These are phyloP conservation scores for Cheilosia impressa DNA, from an alignment of 2,888 invertebrate genomes.

Conservation along the genomic window DNA sequence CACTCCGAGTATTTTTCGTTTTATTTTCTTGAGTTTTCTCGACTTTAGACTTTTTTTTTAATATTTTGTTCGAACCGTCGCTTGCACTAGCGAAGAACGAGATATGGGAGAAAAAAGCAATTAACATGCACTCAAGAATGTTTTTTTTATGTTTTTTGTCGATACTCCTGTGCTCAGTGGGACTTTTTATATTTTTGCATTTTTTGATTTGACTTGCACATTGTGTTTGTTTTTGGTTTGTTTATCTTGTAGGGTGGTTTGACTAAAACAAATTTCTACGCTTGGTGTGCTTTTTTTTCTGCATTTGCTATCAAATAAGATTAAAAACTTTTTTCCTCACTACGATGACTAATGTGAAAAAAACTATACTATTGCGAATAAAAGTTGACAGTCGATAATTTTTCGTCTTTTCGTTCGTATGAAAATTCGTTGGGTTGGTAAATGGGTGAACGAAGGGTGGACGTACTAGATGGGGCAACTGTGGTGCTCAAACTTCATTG, in stretches of 20 bases:
- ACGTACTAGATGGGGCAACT: constrained; percentile 40
- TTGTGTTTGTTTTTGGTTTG: constrained; percentile 47
- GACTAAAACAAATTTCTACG: constrained; percentile 44
- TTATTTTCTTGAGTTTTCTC: constrained; percentile 30
- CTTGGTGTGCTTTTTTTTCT: constrained; percentile 28
- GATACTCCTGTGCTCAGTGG: constrained; percentile 48
- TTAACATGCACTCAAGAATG: constrained; percentile 72
- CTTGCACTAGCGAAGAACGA: constrained; percentile 66
- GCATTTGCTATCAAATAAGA: constrained; percentile 61
- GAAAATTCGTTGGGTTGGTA: constrained; percentile 59
- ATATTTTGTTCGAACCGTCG: constrained; percentile 26
- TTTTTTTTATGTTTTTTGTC: constrained; percentile 48
- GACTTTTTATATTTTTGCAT: constrained; percentile 62
- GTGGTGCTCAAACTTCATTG: constrained; percentile 18
- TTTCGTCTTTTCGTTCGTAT: constrained; percentile 58
- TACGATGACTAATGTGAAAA: constrained; percentile 76
- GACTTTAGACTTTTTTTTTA: constrained; percentile 20
- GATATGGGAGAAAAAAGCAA: constrained; percentile 64
- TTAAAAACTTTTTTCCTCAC: constrained; percentile 65
- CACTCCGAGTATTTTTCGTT: constrained; percentile 64
- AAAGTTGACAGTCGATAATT: constrained; percentile 74
- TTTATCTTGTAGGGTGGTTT: constrained; percentile 59
- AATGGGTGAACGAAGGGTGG: constrained; percentile 11
- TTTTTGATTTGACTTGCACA: constrained; percentile 58
- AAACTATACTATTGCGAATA: constrained; percentile 74